These are phyloP conservation scores for Himalopsyche kuldschensis DNA, from an alignment of 2,888 invertebrate genomes.

Conservation along the genomic window DNA sequence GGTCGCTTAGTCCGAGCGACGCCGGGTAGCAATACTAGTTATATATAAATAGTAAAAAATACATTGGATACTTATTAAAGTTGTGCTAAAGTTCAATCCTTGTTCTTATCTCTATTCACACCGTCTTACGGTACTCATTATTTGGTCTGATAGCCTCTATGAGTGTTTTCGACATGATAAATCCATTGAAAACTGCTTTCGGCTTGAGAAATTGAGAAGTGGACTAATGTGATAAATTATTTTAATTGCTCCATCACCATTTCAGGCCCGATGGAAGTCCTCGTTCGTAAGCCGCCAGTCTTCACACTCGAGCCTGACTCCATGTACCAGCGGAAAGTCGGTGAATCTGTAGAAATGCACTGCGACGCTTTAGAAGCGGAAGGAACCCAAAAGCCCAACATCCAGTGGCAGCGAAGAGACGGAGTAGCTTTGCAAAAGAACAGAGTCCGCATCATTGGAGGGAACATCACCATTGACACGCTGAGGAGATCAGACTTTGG, in stretches of 20 bases:
- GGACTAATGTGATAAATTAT: no score
- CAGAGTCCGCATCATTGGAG: slow-evolving; percentile 76
- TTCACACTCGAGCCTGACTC: slow-evolving; percentile 89
- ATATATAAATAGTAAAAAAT: no score
- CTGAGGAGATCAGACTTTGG: slow-evolving; percentile 89
- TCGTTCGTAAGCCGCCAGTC: slow-evolving; percentile 89
- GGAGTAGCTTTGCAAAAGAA: slow-evolving; percentile 80
- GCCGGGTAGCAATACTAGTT: no score
- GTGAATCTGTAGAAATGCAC: slow-evolving; percentile 91
- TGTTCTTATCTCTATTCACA: no score
- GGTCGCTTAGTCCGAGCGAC: no score
- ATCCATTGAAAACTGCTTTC: no score
- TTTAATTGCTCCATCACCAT: background rate
- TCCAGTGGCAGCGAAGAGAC: slow-evolving; percentile 88
- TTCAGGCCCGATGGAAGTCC: slow-evolving; percentile 71
- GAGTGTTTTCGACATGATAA: no score
- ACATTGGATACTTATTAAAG: no score
- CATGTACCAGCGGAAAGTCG: slow-evolving; percentile 87
- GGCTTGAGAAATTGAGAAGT: no score
- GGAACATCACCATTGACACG: slow-evolving; percentile 89
- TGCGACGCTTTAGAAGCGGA: slow-evolving; percentile 92
- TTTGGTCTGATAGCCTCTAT: no score
- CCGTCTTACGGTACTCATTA: no score
- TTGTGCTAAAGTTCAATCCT: no score
- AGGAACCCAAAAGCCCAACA: slow-evolving; percentile 86